A percentile compares a stretch with the other conserved stretches of the same genome.
phyloP scores from a whole-genome alignment of 2,888 invertebrate genomes.

The Phortica magna region DNA sequence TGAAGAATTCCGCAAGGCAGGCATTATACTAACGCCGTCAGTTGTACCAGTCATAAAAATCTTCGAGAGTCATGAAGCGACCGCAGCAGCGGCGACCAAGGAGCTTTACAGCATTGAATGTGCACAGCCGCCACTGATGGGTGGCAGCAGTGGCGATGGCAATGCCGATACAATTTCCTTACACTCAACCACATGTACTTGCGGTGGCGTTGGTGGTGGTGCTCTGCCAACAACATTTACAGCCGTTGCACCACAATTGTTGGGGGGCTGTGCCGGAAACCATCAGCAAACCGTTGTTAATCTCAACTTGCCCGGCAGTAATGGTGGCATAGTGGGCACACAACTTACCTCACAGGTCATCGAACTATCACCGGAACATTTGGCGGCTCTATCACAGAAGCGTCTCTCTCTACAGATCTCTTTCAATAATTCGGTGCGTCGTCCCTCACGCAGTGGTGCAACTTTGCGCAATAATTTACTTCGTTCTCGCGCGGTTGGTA shows the following conservation, averaged over 20 bases:
- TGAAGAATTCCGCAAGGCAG: constrained; percentile 80
- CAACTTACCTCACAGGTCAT: constrained; percentile 66
- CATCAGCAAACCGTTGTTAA: constrained; percentile 37
- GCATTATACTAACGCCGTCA: constrained; percentile 73
- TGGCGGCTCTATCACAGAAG: constrained; percentile 75
- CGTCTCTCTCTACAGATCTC: constrained; percentile 77
- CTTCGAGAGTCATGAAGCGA: constrained; percentile 63
- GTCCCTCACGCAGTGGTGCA: constrained; percentile 63
- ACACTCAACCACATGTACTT: constrained; percentile 69
- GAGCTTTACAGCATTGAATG: constrained; percentile 63
- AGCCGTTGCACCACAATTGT: constrained; percentile 47
- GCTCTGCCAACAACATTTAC: constrained; percentile 27
- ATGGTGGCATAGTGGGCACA: constrained; percentile 34
- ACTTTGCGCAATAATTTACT: constrained; percentile 74
- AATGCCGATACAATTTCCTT: constrained; percentile 66
- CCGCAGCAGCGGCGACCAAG: constrained; percentile 55
- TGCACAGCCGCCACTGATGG: constrained; percentile 41
- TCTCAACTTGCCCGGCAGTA: neutral
- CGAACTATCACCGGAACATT: constrained; percentile 75
- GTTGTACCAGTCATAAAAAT: constrained; percentile 74
- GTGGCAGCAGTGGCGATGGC: neutral
- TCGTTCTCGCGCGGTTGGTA: constrained; percentile 67
- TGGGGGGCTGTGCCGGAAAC: constrained; percentile 4
- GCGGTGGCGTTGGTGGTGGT: constrained; percentile 54
- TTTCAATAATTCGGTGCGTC: constrained; percentile 70